A percentile compares a stretch with the other conserved stretches of the same genome.
These are phyloP conservation scores for Dromaius novaehollandiae DNA, from an alignment of 2,113 vertebrate species.

Conservation along the genomic window DNA sequence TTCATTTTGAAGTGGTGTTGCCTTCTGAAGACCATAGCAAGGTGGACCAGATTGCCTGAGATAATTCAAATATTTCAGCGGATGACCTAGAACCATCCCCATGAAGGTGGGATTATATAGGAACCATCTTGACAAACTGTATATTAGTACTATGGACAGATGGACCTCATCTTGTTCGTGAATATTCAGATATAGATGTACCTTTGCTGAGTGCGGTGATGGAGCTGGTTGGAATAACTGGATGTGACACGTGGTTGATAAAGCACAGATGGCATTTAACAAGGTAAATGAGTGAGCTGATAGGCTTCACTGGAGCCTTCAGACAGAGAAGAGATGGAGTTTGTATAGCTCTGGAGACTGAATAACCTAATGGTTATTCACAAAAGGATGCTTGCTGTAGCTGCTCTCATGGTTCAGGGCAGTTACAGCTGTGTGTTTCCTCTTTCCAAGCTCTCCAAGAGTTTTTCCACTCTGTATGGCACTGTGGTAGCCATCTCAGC, in stretches of 20 bases:
- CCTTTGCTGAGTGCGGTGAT: not conserved
- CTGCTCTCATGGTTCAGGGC: not conserved
- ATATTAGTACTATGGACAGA: not conserved
- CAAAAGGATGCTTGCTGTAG: not conserved
- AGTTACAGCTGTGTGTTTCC: not conserved
- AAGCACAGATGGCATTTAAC: conserved; percentile 47
- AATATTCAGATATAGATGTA: conserved; percentile 26
- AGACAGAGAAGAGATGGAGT: not conserved
- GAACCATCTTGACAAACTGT: not conserved
- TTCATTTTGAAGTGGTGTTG: not conserved
- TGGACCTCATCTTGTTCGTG: not conserved
- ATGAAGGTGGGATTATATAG: not conserved
- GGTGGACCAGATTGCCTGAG: not conserved
- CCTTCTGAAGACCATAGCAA: not conserved
- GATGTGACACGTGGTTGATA: conserved; percentile 31
- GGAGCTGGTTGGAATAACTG: conserved; percentile 48
- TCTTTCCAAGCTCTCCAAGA: not conserved
- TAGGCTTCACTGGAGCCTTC: conserved; percentile 49
- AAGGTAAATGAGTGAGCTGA: conserved; percentile 56
- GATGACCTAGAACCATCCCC: not conserved
- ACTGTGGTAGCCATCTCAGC: not conserved
- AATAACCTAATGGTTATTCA: not conserved
- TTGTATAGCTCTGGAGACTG: not conserved
- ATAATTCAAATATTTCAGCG: not conserved
- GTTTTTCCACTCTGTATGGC: not conserved